A percentile compares a stretch with the other conserved stretches of the same genome.
phyloP scores from a whole-genome alignment of 2,113 vertebrate species.

The Solea solea region DNA sequence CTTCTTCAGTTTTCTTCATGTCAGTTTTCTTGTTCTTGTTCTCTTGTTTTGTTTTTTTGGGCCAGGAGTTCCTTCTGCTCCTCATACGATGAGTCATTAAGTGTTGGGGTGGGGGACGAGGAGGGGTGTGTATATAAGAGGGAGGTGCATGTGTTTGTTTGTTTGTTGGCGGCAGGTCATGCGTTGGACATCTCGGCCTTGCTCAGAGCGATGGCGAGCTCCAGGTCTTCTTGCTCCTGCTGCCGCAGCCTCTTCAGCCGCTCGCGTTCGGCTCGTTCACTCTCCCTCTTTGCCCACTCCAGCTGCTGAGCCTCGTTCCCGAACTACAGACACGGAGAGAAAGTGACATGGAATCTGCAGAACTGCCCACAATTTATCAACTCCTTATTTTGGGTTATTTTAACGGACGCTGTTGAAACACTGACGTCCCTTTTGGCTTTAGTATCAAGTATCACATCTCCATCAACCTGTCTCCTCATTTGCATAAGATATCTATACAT shows the following conservation, averaged over 20 bases:
- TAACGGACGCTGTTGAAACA: too few relatives aligned
- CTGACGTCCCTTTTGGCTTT: too few relatives aligned
- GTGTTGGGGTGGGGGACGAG: neutral
- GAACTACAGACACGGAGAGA: constrained; percentile 79
- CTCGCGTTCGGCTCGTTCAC: constrained; percentile 93
- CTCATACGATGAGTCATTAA: constrained; percentile 8
- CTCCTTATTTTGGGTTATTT: neutral
- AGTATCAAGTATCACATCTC: too few relatives aligned
- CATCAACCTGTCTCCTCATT: neutral
- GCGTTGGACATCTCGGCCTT: constrained; percentile 96
- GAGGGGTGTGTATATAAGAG: neutral
- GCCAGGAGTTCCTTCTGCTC: neutral
- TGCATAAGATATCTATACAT: neutral
- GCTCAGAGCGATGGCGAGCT: constrained; percentile 97
- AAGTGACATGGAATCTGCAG: neutral
- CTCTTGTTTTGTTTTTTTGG: neutral
- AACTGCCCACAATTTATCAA: neutral
- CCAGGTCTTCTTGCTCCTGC: constrained; percentile 98
- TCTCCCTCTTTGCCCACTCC: constrained; percentile 98
- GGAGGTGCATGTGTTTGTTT: constrained; percentile 18
- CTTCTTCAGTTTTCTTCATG: constrained; percentile 4
- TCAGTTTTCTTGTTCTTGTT: constrained; percentile 11
- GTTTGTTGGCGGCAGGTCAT: constrained; percentile 72
- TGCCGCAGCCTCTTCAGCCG: constrained; percentile 90
- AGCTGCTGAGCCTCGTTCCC: constrained; percentile 98